A percentile compares a stretch with the other conserved stretches of the same genome.
These are phyloP conservation scores for Pleuronectes platessa DNA, from an alignment of 2,113 vertebrate genomes.

Conservation along the genomic window DNA sequence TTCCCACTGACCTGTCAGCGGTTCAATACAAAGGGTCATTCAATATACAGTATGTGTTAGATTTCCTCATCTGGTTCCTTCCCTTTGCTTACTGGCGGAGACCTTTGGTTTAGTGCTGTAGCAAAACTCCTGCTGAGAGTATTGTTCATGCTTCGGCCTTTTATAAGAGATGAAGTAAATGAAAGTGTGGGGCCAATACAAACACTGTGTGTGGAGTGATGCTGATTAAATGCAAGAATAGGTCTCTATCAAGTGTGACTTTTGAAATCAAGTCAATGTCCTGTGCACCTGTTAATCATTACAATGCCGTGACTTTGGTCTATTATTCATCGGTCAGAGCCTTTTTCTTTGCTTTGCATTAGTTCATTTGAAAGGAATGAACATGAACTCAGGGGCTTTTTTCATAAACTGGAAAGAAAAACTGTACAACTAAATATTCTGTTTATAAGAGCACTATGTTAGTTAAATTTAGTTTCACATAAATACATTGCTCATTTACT, in stretches of 20 bases:
- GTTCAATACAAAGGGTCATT: slow-evolving; percentile 63
- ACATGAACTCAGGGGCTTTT: slow-evolving; percentile 19
- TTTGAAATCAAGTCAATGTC: slow-evolving; percentile 29
- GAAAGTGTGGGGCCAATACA: slow-evolving; percentile 4
- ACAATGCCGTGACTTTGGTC: slow-evolving; percentile 14
- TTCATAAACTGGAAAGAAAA: slow-evolving; percentile 21
- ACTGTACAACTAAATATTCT: neutral
- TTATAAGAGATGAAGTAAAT: slow-evolving; percentile 15
- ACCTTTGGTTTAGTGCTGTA: slow-evolving; percentile 21
- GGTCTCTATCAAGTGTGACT: slow-evolving; percentile 16
- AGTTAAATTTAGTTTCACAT: neutral
- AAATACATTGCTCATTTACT: neutral
- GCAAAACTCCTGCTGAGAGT: slow-evolving; percentile 20
- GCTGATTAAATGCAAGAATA: neutral
- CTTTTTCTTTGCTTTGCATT: slow-evolving; percentile 35
- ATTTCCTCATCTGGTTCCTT: slow-evolving; percentile 49
- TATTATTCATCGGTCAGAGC: slow-evolving; percentile 40
- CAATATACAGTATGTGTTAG: slow-evolving; percentile 3
- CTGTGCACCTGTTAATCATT: slow-evolving; percentile 55
- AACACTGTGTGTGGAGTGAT: slow-evolving; percentile 14
- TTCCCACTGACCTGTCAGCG: slow-evolving; percentile 46
- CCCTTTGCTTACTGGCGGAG: slow-evolving; percentile 35
- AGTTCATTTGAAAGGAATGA: slow-evolving; percentile 50
- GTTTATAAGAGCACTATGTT: slow-evolving; percentile 7
- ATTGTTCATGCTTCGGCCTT: slow-evolving; percentile 10